Evolutionary conservation across 2,113 vertebrate genomes (phyloP).

Genomic region (Dasypus novemcinctus): DNA sequence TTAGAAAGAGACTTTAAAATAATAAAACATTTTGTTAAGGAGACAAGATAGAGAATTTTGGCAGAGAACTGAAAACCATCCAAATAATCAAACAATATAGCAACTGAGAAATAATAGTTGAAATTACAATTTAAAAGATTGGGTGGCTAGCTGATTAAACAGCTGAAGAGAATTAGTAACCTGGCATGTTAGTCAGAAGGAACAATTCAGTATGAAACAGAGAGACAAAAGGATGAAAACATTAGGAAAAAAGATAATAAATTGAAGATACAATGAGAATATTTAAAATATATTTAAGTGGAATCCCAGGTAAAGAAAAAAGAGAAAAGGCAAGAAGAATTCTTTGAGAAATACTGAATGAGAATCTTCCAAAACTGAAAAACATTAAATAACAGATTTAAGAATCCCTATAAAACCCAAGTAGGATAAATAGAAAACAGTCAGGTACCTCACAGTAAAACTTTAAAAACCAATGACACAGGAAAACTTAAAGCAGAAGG

Average conservation of each 20-base stretch:
- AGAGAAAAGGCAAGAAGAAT: neutral
- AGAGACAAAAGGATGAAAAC: neutral
- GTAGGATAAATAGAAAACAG: neutral
- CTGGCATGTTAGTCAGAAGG: neutral
- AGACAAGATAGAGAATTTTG: neutral
- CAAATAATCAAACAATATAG: neutral
- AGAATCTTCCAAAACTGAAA: slow-evolving; percentile 20
- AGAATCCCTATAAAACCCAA: neutral
- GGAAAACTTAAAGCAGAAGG: neutral
- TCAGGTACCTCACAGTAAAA: neutral
- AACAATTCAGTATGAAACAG: slow-evolving; percentile 13
- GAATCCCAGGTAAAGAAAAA: neutral
- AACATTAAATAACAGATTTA: slow-evolving; percentile 8
- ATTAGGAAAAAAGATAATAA: neutral
- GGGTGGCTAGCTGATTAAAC: neutral
- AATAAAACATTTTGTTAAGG: slow-evolving; percentile 22
- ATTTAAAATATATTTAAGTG: neutral
- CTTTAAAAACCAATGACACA: neutral
- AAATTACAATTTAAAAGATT: neutral
- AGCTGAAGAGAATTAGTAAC: neutral
- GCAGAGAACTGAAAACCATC: neutral
- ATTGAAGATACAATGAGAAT: neutral
- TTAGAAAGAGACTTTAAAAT: slow-evolving; percentile 10
- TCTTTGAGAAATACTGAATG: slow-evolving; percentile 9
- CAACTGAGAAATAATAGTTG: neutral